A percentile compares a stretch with the other conserved stretches of the same genome.
Conservation (phyloP, 2,888 invertebrate species). For the Phania funesta region DNA sequence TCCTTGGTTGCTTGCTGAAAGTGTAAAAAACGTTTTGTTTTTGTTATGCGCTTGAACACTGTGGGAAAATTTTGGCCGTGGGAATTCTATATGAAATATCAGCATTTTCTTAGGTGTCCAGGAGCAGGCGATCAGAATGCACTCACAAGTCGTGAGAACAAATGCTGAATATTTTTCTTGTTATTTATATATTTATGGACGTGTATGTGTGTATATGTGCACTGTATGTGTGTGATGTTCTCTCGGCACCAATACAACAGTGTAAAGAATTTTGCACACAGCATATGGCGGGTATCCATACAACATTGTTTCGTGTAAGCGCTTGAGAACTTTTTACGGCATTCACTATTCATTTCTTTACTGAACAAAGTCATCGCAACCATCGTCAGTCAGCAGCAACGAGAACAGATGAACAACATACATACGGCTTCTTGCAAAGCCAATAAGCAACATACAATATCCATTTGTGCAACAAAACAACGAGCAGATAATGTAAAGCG, state of each 20-base stretch:
- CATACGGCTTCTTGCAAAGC: slow-evolving; percentile 38
- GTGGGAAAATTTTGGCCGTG: slow-evolving; percentile 81
- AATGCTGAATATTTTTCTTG: slow-evolving; percentile 54
- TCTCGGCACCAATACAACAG: slow-evolving; percentile 20
- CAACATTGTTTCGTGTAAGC: slow-evolving; percentile 16
- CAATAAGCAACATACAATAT: slow-evolving; percentile 15
- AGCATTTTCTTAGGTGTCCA: slow-evolving; percentile 79
- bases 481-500: no score
- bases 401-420: not conserved
- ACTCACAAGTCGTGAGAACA: slow-evolving; percentile 71
- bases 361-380: not conserved
- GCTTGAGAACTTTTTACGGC: slow-evolving; percentile 41
- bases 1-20: no score
- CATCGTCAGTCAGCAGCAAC: slow-evolving; percentile 20
- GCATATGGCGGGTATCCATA: not conserved
- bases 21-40: no score
- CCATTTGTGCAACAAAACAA: slow-evolving; percentile 17
- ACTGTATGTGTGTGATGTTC: slow-evolving; percentile 18
- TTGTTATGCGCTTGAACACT: slow-evolving; percentile 70
- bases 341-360: slow-evolving; percentile 22
- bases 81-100: slow-evolving; percentile 81
- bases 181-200: not conserved
- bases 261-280: no score
- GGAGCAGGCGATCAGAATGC: slow-evolving; percentile 78
- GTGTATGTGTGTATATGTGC: no score